Evolutionary conservation across 64 coral and sea anemone genomes (phyloP).

Genomic region (Acropora tenuis): DNA sequence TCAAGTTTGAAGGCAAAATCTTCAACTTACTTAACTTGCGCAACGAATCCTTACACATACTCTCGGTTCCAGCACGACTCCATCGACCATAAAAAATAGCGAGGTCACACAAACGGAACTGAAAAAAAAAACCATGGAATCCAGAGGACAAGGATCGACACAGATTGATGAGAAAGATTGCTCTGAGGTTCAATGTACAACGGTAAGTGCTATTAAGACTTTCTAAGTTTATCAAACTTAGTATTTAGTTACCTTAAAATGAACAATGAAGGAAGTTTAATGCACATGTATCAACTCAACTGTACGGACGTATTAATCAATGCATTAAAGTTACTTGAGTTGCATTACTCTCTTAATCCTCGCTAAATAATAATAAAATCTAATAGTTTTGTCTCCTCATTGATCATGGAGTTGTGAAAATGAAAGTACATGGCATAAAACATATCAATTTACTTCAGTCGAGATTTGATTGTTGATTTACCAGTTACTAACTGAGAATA

Average conservation of each 20-base stretch:
- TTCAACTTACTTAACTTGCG: background rate
- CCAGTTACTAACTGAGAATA: no score
- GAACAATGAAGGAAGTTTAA: background rate
- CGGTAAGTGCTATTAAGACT: background rate
- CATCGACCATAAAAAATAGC: background rate
- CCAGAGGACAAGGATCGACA: background rate
- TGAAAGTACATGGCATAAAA: no score
- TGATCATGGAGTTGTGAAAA: background rate
- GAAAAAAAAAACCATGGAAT: background rate
- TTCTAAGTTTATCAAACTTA: background rate
- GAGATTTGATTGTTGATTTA: no score
- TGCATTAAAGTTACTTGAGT: background rate
- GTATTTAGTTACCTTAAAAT: background rate
- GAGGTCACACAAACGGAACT: background rate
- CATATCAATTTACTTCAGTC: no score
- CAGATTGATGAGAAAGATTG: background rate
- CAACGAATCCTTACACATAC: no score
- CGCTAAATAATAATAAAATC: background rate
- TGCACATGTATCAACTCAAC: background rate
- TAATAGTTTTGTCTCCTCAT: background rate
- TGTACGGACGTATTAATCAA: no score
- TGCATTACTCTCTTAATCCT: slow-evolving; percentile 28
- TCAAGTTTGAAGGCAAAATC: background rate
- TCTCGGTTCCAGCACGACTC: background rate
- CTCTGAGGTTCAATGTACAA: background rate